Conservation (phyloP, 2,888 invertebrate genomes). For the Antitype chi region DNA sequence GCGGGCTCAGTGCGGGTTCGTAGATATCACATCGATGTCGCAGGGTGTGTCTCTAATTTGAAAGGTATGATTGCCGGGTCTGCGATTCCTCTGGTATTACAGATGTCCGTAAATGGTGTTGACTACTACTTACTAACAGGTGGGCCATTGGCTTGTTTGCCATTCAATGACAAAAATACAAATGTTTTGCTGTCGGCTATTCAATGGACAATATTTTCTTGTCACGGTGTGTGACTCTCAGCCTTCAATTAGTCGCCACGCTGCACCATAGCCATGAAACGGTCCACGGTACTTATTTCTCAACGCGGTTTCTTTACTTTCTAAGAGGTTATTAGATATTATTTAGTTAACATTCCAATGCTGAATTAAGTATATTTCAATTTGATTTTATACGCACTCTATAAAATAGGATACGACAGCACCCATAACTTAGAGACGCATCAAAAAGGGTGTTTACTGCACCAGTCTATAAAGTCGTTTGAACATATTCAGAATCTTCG, state of each 20-base stretch:
- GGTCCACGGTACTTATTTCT: constrained; percentile 47
- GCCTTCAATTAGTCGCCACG: constrained; percentile 55
- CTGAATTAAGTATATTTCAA: background rate
- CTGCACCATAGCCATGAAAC: constrained; percentile 51
- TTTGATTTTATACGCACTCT: background rate
- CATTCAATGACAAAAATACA: background rate
- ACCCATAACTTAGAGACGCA: background rate
- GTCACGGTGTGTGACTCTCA: constrained; percentile 58
- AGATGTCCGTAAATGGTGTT: background rate
- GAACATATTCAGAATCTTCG: background rate
- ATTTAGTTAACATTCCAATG: background rate
- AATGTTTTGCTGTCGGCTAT: constrained; percentile 14
- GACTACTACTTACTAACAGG: background rate
- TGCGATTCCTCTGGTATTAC: background rate
- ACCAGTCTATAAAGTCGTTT: background rate
- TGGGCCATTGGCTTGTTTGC: background rate
- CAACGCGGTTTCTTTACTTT: constrained; percentile 64
- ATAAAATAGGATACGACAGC: background rate
- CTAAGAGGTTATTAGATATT: constrained; percentile 39
- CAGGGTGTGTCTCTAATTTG: background rate
- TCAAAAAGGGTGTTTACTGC: background rate
- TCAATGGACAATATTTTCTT: constrained; percentile 52
- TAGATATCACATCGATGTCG: background rate
- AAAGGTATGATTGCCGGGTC: background rate
- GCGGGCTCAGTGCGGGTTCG: background rate